Conservation (phyloP, 2,888 invertebrate genomes). For the Carterocephalus palaemon region DNA sequence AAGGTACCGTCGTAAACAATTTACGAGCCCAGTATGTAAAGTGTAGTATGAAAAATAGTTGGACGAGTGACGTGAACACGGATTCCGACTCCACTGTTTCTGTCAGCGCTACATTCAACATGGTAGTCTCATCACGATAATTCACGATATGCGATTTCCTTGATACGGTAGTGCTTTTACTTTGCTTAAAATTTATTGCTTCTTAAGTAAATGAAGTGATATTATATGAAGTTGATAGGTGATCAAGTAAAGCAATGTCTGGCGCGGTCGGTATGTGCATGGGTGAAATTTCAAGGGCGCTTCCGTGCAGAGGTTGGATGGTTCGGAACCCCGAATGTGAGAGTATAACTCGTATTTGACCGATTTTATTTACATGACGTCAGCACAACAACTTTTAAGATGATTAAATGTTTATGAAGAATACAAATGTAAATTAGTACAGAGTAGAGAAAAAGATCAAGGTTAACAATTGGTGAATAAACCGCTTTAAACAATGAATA, state of each 20-base stretch:
- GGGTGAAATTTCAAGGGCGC: too few species aligned
- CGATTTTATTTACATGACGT: neutral
- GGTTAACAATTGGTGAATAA: slow-evolving; percentile 40
- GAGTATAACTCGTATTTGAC: too few species aligned
- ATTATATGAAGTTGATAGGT: too few species aligned
- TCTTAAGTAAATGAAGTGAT: too few species aligned
- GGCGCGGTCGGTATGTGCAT: too few species aligned
- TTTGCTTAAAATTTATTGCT: too few species aligned
- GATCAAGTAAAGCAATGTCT: too few species aligned
- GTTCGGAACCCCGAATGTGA: too few species aligned
- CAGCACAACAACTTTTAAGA: slow-evolving; percentile 29
- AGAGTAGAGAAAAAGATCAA: slow-evolving; percentile 41
- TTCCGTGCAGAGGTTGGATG: too few species aligned
- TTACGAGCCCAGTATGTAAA: slow-evolving; percentile 45
- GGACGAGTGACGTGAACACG: slow-evolving; percentile 45
- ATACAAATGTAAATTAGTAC: slow-evolving; percentile 48
- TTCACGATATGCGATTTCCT: neutral
- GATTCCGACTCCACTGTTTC: slow-evolving; percentile 49
- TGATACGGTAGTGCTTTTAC: too few species aligned
- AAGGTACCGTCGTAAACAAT: slow-evolving; percentile 40
- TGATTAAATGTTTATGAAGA: slow-evolving; percentile 34
- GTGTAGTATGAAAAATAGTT: slow-evolving; percentile 45
- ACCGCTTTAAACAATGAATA: slow-evolving; percentile 41
- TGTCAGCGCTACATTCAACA: too few species aligned
- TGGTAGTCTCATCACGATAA: too few species aligned